Conservation (phyloP, 2,113 vertebrate species). For the Egretta garzetta region DNA sequence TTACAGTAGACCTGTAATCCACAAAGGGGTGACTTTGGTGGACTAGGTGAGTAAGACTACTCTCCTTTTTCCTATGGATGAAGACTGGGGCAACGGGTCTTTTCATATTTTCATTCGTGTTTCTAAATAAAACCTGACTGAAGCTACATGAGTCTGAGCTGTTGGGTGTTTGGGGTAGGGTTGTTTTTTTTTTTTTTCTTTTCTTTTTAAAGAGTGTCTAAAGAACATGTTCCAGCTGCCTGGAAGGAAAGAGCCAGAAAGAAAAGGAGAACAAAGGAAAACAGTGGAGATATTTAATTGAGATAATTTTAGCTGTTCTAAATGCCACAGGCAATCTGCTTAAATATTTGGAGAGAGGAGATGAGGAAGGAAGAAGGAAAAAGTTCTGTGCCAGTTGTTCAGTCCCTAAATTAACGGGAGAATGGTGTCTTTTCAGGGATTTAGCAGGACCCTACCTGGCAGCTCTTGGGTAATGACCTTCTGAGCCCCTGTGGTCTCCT, state of each 20-base stretch:
- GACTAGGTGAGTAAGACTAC: not conserved
- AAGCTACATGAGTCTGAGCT: not conserved
- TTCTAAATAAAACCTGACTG: not conserved
- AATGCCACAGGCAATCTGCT: conserved; percentile 28
- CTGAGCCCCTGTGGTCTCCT: not conserved
- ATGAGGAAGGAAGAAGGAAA: not conserved
- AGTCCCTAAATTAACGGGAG: not conserved
- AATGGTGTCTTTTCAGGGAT: not conserved
- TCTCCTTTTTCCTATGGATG: not conserved
- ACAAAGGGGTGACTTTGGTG: not conserved
- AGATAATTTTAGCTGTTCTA: conserved; percentile 61
- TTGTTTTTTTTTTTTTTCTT: not conserved
- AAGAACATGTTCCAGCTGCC: conserved; percentile 25
- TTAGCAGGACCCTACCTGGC: not conserved
- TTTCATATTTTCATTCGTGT: not conserved
- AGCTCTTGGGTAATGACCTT: not conserved
- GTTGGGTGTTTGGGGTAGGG: not conserved
- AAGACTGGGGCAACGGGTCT: not conserved
- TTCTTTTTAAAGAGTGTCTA: not conserved
- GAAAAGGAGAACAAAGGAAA: conserved; percentile 52
- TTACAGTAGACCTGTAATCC: not conserved
- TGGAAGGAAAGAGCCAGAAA: conserved; percentile 31
- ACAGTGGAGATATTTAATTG: conserved; percentile 33
- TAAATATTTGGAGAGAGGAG: not conserved
- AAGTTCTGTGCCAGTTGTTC: not conserved